These are phyloP conservation scores for Muscicapa adusta DNA, from an alignment of 2,113 vertebrate genomes.

Conservation along the genomic window DNA sequence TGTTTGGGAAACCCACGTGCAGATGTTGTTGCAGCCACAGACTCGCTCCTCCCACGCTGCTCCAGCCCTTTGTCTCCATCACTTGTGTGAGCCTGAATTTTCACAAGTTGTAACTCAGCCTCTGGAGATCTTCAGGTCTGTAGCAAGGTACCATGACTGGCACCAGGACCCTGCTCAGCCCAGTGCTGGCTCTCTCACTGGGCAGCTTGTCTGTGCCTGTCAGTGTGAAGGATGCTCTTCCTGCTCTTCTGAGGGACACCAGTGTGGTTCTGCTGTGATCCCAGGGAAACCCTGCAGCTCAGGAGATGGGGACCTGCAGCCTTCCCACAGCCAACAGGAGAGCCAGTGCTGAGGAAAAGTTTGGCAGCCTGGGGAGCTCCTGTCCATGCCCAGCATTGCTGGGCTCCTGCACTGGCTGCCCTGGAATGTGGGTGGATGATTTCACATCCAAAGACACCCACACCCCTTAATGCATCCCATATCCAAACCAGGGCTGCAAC, in stretches of 20 bases:
- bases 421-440: neutral
- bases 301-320: neutral
- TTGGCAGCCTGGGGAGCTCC: neutral
- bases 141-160: neutral
- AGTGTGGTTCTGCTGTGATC: accelerated
- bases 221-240: neutral
- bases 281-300: neutral
- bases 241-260: neutral
- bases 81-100: neutral
- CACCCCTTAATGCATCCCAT: neutral
- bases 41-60: neutral
- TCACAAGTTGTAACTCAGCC: neutral
- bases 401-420: neutral
- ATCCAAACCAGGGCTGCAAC: neutral
- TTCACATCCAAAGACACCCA: neutral
- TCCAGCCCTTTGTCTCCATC: neutral
- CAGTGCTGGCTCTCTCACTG: neutral
- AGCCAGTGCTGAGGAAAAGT: neutral
- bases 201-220: neutral
- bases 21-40: neutral
- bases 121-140: neutral
- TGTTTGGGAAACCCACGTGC: neutral
- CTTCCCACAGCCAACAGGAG: neutral
- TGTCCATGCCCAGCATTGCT: neutral
- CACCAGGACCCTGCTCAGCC: neutral